Base-by-base conservation (phyloP, 2,113 vertebrate species). In the Cichladusa arquata region DNA sequence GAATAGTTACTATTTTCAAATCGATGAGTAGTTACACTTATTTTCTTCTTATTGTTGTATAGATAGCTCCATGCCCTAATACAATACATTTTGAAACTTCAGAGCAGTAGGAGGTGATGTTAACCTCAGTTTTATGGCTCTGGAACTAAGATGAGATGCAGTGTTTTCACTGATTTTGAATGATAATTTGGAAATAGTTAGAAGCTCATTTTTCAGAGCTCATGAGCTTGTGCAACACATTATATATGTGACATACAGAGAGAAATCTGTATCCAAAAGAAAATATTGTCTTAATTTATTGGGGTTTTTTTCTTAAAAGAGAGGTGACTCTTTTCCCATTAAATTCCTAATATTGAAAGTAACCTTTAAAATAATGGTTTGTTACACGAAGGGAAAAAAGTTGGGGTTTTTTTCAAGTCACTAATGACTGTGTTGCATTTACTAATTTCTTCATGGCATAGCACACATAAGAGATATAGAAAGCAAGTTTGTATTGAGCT, bases 21-120 rank as follows among this genome's bases (percentile, higher is more conserved):
- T 36, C 42, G 65, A 85, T 62, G 20, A 93, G 33, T 51, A 80
- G 57, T 86, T 95, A 70, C 42, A n/a, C 28, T 88, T 90, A 61
- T 69, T 92, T 96, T 93, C 66, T 90, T 77, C n/a, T 54, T 71
- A 14, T 58, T 90, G 29, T 91, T 76, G 62, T 83, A 47, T 50
- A 81, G 42, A 45, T 83, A 77, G 34, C 14, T 88, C 26, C 29
- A 53, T 81, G 42, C 6, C 16, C 20, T 66, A 65, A 54, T 50
- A 72, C n/a, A 94, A 77, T 45, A 76, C 24, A 66, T 80, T 93
- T 48, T 40, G 36, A 57, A 84, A 85, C 24, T 57, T 88, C 31
- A 78, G 28, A 79, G 36, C 9, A 36, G 33, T 38, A 64, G 82
- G 42, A 78, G 50, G 40, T 72, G 53, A 67, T 38, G 34, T 18